Base-by-base conservation (phyloP, 2,113 vertebrate genomes). In the Ancistrus triradiatus region DNA sequence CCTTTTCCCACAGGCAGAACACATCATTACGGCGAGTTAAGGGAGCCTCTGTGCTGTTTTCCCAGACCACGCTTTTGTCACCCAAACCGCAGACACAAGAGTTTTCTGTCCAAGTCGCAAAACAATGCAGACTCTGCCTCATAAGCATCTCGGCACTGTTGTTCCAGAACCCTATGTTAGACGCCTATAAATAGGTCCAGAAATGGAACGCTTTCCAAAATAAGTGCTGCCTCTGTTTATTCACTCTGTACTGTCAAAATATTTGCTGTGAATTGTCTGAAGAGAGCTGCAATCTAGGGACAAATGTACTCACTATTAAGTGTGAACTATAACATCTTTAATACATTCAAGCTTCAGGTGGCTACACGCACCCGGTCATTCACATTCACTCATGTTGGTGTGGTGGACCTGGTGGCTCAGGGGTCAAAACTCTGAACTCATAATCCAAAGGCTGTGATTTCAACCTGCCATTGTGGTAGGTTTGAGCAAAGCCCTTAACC, bases 201-300 rank as follows among this genome's bases (percentile, higher is more conserved):
- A 48, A 57, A 58, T 57, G 40, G 31, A 48, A 56, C 25, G 6
- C 15, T 38, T 58, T 66, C 15, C 22, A 37, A 48, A 56, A 18
- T 19, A 37, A 38, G n/a, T n/a, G n/a, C 17, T 46, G 52, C n/a
- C 17, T 56, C 52, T 57, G 63, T 48, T 57, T 66, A 40, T 49
- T 66, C 55, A 58, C 15, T 49, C 13, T 48, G 49, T 4, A 66
- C 53, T 52, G 17, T 56, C 28, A 37, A 33, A 46, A 42, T 59
- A 15, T 59, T 13, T 31, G 6, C 19, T 57, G 14, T 6, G n/a
- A n/a, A n/a, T n/a, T n/a, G n/a, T n/a, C n/a, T n/a, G n/a, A n/a
- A n/a, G n/a, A n/a, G n/a, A n/a, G n/a, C n/a, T n/a, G n/a, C n/a
- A n/a, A n/a, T n/a, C n/a, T n/a, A n/a, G n/a, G n/a, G n/a, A n/a